phyloP scores from a whole-genome alignment of 35 echinoderm and acorn worm genomes.

The Ophiothrix spiculata region DNA sequence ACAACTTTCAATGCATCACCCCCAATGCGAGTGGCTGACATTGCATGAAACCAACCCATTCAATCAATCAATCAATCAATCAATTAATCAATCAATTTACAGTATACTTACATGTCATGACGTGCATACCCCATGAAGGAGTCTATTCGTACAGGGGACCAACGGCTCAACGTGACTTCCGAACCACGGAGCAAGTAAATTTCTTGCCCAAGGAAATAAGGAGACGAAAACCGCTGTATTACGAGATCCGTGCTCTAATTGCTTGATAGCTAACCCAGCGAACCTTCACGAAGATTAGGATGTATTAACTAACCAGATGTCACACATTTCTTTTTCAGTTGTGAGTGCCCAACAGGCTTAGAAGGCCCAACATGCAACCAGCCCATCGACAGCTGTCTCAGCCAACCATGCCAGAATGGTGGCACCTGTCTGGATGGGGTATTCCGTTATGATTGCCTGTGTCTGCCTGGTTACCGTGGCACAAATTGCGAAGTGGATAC shows the following conservation, averaged over 20 bases:
- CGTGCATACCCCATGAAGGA: too few relatives aligned
- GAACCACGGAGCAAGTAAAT: too few relatives aligned
- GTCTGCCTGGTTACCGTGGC: constrained; percentile 51
- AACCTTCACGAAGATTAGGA: constrained; percentile 68
- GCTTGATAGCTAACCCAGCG: constrained; percentile 74
- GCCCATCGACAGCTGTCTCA: constrained; percentile 74
- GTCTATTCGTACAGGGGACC: too few relatives aligned
- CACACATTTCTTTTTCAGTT: constrained; percentile 50
- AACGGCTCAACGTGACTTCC: too few relatives aligned
- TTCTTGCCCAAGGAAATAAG: too few relatives aligned
- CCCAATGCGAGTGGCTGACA: constrained; percentile 45
- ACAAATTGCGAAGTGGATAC: constrained; percentile 84
- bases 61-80: too few relatives aligned
- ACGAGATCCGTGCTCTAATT: constrained; percentile 75
- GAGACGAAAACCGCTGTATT: too few relatives aligned
- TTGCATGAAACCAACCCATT: constrained; percentile 60
- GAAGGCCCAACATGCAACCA: constrained; percentile 67
- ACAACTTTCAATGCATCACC: too few relatives aligned
- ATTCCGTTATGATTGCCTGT: constrained; percentile 75
- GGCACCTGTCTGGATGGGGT: constrained; percentile 74
- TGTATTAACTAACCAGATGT: constrained; percentile 58
- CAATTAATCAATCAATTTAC: too few relatives aligned
- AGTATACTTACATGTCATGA: too few relatives aligned
- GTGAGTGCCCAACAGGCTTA: constrained; percentile 69
- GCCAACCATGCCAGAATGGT: constrained; percentile 80